phyloP scores from a whole-genome alignment of 2,888 invertebrate species.

The Entomobrya proxima region DNA sequence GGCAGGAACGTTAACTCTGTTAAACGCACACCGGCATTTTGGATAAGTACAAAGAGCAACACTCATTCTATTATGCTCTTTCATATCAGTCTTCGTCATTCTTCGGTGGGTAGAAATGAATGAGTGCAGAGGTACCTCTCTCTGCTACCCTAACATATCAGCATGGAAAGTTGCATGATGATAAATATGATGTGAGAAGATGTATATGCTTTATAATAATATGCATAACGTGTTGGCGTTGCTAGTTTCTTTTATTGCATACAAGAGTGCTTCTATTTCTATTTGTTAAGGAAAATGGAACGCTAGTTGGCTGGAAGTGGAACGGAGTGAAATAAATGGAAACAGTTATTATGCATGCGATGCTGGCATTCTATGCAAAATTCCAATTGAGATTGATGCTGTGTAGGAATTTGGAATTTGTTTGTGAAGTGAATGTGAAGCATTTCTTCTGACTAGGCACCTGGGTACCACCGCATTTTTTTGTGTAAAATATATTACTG shows the following conservation, averaged over 20 bases:
- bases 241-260: background rate
- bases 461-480: background rate
- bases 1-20: background rate
- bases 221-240: too few relatives aligned
- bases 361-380: conserved; percentile 30
- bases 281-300: conserved; percentile 8
- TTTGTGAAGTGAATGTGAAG: background rate
- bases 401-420: background rate
- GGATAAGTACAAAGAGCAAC: background rate
- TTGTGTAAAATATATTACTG: background rate
- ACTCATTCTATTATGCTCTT: background rate
- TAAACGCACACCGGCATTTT: background rate
- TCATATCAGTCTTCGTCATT: background rate
- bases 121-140: background rate
- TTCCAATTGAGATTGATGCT: conserved; percentile 26
- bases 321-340: conserved; percentile 8
- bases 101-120: background rate
- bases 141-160: background rate
- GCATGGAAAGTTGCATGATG: conserved; percentile 12
- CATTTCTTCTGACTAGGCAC: background rate
- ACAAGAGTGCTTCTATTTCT: background rate
- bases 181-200: background rate
- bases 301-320: conserved; percentile 9
- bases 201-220: too few relatives aligned
- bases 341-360: conserved; percentile 46